These are phyloP conservation scores for Rattus norvegicus DNA, from an alignment of 2,113 vertebrate species.

Conservation along the genomic window GRCr8 NC_086027.1:66393501-66394000, in stretches of 20 bases:
- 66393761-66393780: background rate
- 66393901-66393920: background rate
- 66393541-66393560: background rate
- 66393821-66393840: background rate
- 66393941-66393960: slow-evolving; percentile 3
- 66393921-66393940: background rate
- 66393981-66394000: background rate
- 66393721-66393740: background rate
- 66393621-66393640: too few species aligned
- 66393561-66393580: background rate
- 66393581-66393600: background rate
- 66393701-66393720: too few species aligned
- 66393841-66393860: background rate
- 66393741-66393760: background rate
- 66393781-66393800: background rate
- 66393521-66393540: background rate
- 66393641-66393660: too few species aligned
- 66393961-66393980: background rate
- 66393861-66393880: background rate
- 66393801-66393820: background rate
- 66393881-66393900: background rate
- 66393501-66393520: fast-evolving
- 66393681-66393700: background rate
- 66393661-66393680: background rate
- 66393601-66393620: too few species aligned